A percentile compares a stretch with the other conserved stretches of the same genome.
phyloP scores from a whole-genome alignment of 2,113 vertebrate species.

The Campylorhamphus procurvoides region DNA sequence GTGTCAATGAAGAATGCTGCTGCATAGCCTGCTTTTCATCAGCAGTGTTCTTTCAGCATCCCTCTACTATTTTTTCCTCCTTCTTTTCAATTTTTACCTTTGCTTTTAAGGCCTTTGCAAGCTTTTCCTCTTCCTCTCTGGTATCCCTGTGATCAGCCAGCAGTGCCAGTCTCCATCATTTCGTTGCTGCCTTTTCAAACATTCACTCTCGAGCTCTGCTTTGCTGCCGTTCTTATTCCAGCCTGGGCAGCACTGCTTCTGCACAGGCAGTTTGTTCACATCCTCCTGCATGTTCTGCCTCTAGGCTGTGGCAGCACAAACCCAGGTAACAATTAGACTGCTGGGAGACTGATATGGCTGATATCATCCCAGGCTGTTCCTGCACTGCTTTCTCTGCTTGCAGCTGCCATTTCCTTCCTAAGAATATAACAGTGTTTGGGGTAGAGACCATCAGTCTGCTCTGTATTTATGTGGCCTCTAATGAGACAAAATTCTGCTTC shows the following conservation, averaged over 20 bases:
- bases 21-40: not conserved
- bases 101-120: not conserved
- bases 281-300: not conserved
- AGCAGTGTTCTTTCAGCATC: not conserved
- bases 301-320: not conserved
- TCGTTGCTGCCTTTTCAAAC: not conserved
- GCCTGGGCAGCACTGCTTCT: not conserved
- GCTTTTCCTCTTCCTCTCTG: not conserved
- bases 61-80: not conserved
- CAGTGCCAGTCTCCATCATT: not conserved
- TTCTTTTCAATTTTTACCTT: not conserved
- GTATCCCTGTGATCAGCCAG: not conserved
- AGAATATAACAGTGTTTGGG: not conserved
- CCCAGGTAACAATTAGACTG: not conserved
- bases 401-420: not conserved
- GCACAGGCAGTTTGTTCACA: not conserved
- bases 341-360: not conserved
- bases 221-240: not conserved
- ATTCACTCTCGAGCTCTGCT: not conserved
- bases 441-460: not conserved
- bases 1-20: not conserved
- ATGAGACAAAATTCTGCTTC: not conserved
- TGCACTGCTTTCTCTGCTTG: not conserved
- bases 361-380: not conserved
- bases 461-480: not conserved